Conservation (phyloP, 64 coral and sea anemone species). For the Stichodactyla mertensii region DNA sequence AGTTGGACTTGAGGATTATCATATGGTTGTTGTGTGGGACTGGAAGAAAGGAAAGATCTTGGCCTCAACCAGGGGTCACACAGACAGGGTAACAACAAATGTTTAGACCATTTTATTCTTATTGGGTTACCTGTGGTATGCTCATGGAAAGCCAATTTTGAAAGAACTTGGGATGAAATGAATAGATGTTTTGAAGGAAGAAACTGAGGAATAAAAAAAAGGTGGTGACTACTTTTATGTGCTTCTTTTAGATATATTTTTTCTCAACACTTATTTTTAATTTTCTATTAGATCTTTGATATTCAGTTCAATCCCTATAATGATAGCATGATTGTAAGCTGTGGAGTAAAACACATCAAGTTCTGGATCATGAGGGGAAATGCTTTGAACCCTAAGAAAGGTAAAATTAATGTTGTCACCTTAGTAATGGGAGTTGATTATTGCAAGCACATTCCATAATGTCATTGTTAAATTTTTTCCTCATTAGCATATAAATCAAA, state of each 20-base stretch:
- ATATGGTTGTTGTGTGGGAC: conserved; percentile 91
- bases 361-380: conserved; percentile 94
- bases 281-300: conserved; percentile 83
- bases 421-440: too few species aligned
- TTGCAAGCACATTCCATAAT: too few species aligned
- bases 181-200: too few species aligned
- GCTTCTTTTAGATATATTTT: too few species aligned
- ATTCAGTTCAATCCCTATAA: conserved; percentile 92
- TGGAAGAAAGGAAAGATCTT: conserved; percentile 86
- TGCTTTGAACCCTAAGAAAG: conserved; percentile 89
- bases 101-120: neutral
- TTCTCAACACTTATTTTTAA: too few species aligned
- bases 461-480: too few species aligned
- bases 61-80: conserved; percentile 85
- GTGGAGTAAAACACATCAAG: conserved; percentile 98
- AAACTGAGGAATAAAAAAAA: too few species aligned
- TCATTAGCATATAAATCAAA: too few species aligned
- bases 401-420: neutral
- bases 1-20: conserved; percentile 94
- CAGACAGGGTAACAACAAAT: conserved; percentile 62
- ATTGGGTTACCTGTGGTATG: too few species aligned
- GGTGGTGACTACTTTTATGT: too few species aligned
- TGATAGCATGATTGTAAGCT: conserved; percentile 73
- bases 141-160: too few species aligned
- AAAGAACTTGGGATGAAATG: too few species aligned